Evolutionary conservation across 2,113 vertebrate genomes (phyloP), one percentile per base, ranked within the genome.

Genomic region (Phaethornis superciliosus): DNA sequence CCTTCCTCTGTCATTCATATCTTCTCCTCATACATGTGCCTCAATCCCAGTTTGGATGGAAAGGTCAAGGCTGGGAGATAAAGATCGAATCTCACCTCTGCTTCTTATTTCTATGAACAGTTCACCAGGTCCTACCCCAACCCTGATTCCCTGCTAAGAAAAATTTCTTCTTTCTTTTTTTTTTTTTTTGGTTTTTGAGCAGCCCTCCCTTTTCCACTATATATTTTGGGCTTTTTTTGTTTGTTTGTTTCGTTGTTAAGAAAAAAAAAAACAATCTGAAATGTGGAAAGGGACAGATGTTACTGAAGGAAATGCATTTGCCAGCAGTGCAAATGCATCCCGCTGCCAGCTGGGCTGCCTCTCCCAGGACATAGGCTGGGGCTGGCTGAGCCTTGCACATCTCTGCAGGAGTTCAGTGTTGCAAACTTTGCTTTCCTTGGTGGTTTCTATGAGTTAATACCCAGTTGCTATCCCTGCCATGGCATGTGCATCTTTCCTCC

Each of bases 361-460:
- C 79, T 42, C 47, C 14, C 33, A 3, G 27, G 24, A 47, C 40
- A 7, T 22, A 35, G 20, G 15, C 5, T 9, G 63, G 58, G 37
- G 33, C 62, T 56, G 54, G 32, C 77, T 87, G 44, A 44, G 67
- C 70, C 62, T 64, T 30, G 44, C 8, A 6, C 23, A 42, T 72
- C 65, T 42, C 28, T 12, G 24, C 1, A 0, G 15, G 42, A 46
- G 35, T 14, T 33, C 2, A 2, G 28, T 10, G 17, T 15, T 33
- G 44, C 59, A 71, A 77, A 71, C 10, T 59, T 65, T 33, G 19
- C 49, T 71, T 84, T 70, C 81, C 35, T 59, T 4, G 0, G 15
- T 0, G 4, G 21, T 54, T 74, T 68, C 27, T 42, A 1, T n/a
- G 15, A 63, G 27, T 40, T 77, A 60, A 82, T 44, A 52, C 13